phyloP scores from a whole-genome alignment of 2,888 invertebrate genomes.

The Dasypogon diadema region DNA sequence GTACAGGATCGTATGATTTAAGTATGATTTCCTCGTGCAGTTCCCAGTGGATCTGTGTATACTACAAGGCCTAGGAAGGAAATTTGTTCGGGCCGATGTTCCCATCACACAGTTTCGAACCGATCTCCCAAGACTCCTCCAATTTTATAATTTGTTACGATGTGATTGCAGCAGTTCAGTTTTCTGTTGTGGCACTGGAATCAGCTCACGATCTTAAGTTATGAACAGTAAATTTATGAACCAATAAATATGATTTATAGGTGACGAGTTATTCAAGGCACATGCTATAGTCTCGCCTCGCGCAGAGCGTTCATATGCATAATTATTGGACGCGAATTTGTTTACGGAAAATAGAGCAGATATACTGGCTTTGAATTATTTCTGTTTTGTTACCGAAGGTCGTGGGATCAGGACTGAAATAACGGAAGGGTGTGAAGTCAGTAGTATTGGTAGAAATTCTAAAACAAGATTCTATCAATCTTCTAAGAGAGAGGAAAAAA shows the following conservation, averaged over 20 bases:
- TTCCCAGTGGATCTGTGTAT: conserved; percentile 27
- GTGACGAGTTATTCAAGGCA: conserved; percentile 12
- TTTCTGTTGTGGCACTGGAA: conserved; percentile 44
- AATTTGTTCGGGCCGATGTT: conserved; percentile 30
- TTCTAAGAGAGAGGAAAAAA: too few species aligned
- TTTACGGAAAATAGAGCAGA: conserved; percentile 2
- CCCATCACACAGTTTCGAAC: conserved; percentile 10
- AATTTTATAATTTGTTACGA: conserved; percentile 51
- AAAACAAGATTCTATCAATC: too few species aligned
- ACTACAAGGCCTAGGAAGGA: conserved; percentile 20
- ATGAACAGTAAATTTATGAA: conserved; percentile 45
- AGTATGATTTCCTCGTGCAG: conserved; percentile 10
- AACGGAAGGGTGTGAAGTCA: too few species aligned
- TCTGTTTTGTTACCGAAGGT: too few species aligned
- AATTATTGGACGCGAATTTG: conserved; percentile 33
- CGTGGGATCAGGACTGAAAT: too few species aligned
- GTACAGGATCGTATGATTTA: conserved; percentile 24
- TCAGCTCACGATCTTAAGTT: conserved; percentile 46
- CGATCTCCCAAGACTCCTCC: conserved; percentile 19
- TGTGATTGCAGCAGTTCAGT: conserved; percentile 44
- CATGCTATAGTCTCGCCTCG: conserved; percentile 14
- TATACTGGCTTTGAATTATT: neutral
- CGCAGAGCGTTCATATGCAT: neutral
- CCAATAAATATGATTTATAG: conserved; percentile 49
- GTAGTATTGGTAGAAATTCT: too few species aligned